phyloP scores from a whole-genome alignment of 2,113 vertebrate genomes.

The Athene noctua region DNA sequence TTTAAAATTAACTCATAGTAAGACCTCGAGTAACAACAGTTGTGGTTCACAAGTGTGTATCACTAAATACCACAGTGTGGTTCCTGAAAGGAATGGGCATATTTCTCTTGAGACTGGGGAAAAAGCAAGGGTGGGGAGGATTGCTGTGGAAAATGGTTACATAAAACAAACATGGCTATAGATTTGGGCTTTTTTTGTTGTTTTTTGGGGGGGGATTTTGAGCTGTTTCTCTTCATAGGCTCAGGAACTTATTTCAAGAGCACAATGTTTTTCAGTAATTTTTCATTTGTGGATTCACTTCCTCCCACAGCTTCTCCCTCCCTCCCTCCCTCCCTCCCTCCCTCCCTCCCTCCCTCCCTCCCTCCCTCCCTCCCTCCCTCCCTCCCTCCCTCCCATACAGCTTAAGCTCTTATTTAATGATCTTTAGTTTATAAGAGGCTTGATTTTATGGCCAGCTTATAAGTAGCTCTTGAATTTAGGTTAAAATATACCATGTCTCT shows the following conservation, averaged over 20 bases:
- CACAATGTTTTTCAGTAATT: neutral
- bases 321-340: no score
- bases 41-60: neutral
- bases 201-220: neutral
- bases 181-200: neutral
- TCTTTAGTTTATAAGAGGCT: neutral
- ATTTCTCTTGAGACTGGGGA: neutral
- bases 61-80: neutral
- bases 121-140: neutral
- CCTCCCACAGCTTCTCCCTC: neutral
- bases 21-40: neutral
- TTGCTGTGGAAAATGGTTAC: neutral
- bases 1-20: neutral
- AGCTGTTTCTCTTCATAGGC: neutral
- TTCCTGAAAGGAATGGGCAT: neutral
- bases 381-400: no score
- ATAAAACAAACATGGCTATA: neutral
- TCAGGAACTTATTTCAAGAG: neutral
- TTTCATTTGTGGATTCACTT: neutral
- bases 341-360: no score
- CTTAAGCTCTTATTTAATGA: neutral
- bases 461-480: neutral
- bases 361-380: no score
- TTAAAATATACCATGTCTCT: neutral
- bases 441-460: neutral